These are phyloP conservation scores for Norana najaformis DNA, from an alignment of 2,888 invertebrate species.

Conservation along the genomic window DNA sequence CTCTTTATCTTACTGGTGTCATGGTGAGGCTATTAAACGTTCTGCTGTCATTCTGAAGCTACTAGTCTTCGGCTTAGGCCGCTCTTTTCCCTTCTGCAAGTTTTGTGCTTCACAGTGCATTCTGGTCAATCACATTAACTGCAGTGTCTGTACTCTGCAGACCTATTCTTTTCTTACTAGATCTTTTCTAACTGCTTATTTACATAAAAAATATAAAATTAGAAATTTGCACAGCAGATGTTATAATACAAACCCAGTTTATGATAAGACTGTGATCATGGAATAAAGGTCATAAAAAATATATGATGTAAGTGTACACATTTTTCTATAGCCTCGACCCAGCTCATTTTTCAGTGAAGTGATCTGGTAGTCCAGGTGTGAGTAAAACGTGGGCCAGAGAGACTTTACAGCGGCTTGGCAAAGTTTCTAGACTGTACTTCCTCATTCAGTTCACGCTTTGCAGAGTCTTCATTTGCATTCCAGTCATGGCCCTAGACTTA, in stretches of 20 bases:
- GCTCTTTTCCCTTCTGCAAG: not conserved
- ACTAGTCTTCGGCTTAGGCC: not conserved
- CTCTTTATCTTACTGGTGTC: not conserved
- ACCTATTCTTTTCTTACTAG: not conserved
- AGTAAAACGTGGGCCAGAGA: not conserved
- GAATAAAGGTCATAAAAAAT: too few relatives aligned
- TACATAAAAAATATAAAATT: too few relatives aligned
- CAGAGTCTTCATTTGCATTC: not conserved
- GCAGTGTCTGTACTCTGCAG: not conserved
- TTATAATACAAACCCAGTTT: too few relatives aligned
- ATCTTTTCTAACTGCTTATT: not conserved
- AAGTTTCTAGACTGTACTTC: not conserved
- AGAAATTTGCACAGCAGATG: too few relatives aligned
- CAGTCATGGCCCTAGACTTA: not conserved
- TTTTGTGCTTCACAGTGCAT: not conserved
- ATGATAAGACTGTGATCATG: too few relatives aligned
- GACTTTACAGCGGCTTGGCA: not conserved
- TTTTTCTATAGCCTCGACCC: too few relatives aligned
- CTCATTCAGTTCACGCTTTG: too few relatives aligned
- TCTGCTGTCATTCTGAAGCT: not conserved
- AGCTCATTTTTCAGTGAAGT: too few relatives aligned
- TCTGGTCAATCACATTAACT: not conserved
- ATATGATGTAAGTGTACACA: too few relatives aligned
- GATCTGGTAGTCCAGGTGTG: not conserved
- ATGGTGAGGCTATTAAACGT: not conserved